Evolutionary conservation across 2,888 invertebrate species (phyloP), one percentile per base, ranked within the genome.

Genomic region (Drosophila neotestacea): DNA sequence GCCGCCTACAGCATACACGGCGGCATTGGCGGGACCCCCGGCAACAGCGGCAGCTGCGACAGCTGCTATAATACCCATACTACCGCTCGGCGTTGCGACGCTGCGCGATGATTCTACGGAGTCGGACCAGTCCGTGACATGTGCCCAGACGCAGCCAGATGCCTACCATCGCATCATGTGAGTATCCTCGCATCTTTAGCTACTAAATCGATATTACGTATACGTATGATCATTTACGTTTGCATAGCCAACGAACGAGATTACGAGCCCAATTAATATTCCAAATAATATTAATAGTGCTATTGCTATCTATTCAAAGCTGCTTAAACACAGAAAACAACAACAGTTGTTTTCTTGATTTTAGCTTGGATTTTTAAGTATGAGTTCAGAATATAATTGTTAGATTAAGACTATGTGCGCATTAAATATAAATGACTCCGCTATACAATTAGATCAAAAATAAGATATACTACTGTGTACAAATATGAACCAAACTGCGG

Each of bases 71-170:
- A 92, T 92, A 73, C 92, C 92, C 41, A 92, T 92, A 69, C 70
- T 92, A 86, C 92, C 92, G 85, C 90, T 92, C 74, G 92, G 92
- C 88, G 92, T 92, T 89, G 92, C 92, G 77, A 91, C 92, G 79
- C 86, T 92, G 77, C 92, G 92, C 87, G 92, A 93, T 92, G 92
- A 93, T 89, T 93, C 92, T 83, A 93, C 92, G 76, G 92, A 93
- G 85, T 92, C 92, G 65, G 92, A 93, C 80, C 92, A 93, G 85
- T 92, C 92, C 84, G 87, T 92, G 91, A 92, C 92, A 77, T 92
- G 92, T 73, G 90, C 91, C 66, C 92, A 92, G 82, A 87, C 89
- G 77, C 92, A 92, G 86, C 85, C 91, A 73, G 92, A 93, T 90
- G 91, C 91, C 82, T 92, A 92, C 73, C 92, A 92, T 81, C 91